These are phyloP conservation scores for Ostrea edulis DNA, from an alignment of 1,140 invertebrate species.

Conservation along the genomic window DNA sequence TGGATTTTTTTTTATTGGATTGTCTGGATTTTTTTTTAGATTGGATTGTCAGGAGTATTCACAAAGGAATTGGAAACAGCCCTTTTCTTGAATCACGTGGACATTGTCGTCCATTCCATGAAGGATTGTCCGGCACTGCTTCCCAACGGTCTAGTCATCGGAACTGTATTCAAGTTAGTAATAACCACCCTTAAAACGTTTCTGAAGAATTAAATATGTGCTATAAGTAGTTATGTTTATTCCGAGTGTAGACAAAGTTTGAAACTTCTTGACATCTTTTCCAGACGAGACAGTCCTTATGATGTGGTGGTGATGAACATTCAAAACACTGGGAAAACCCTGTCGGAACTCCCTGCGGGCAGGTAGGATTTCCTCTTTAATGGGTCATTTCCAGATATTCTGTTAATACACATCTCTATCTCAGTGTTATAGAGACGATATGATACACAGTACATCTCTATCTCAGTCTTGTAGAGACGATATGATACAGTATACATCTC, in stretches of 20 bases:
- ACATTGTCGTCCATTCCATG: conserved; percentile 98
- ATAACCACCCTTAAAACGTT: neutral
- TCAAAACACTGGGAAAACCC: conserved; percentile 75
- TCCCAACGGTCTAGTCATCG: conserved; percentile 91
- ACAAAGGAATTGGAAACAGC: conserved; percentile 96
- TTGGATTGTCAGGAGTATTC: conserved; percentile 88
- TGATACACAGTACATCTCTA: too few species aligned
- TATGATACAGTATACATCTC: too few species aligned
- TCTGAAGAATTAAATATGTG: neutral
- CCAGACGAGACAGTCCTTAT: conserved; percentile 92
- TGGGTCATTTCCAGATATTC: too few species aligned
- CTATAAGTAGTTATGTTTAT: neutral
- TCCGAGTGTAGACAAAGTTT: neutral
- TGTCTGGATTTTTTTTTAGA: conserved; percentile 83
- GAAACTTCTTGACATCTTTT: conserved; percentile 56
- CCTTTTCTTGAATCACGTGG: conserved; percentile 88
- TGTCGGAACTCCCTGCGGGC: conserved; percentile 85
- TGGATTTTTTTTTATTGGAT: conserved; percentile 79
- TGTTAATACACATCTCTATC: neutral
- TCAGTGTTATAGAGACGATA: too few species aligned
- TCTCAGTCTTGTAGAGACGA: too few species aligned
- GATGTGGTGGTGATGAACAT: conserved; percentile 93
- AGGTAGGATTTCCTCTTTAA: conserved; percentile 80
- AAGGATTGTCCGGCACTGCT: conserved; percentile 96
- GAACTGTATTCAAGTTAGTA: conserved; percentile 88